Evolutionary conservation across 2,888 invertebrate genomes (phyloP).

Genomic region (Brachypterus glaber): DNA sequence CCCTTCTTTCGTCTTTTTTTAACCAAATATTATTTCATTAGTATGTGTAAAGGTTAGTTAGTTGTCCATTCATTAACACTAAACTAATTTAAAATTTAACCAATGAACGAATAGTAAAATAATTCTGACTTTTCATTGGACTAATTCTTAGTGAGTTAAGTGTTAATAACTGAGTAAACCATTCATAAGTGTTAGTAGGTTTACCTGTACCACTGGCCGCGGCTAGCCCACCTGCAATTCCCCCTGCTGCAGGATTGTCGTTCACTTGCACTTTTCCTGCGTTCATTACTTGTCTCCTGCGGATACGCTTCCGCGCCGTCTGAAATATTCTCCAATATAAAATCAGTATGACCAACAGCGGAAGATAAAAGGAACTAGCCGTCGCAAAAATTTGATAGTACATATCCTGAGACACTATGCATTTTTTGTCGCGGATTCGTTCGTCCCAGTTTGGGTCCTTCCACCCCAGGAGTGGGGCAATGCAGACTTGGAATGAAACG

Average conservation of each 20-base stretch:
- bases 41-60: too few species aligned
- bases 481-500: conserved; percentile 72
- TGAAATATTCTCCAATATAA: conserved; percentile 87
- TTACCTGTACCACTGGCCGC: conserved; percentile 57
- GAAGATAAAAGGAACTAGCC: conserved; percentile 83
- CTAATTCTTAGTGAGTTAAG: too few species aligned
- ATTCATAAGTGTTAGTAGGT: too few species aligned
- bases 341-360: conserved; percentile 75
- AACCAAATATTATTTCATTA: too few species aligned
- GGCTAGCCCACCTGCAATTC: conserved; percentile 46
- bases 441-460: conserved; percentile 56
- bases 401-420: conserved; percentile 77
- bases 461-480: conserved; percentile 82
- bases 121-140: too few species aligned
- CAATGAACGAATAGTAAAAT: too few species aligned
- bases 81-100: too few species aligned
- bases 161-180: too few species aligned
- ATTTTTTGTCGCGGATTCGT: conserved; percentile 55
- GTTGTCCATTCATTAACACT: too few species aligned
- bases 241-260: conserved; percentile 42
- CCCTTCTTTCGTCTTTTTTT: too few species aligned
- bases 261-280: conserved; percentile 32
- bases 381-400: conserved; percentile 84
- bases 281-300: conserved; percentile 54
- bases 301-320: conserved; percentile 78